Evolutionary conservation across 2,113 vertebrate genomes (phyloP).

Genomic region (Anser cygnoides): DNA sequence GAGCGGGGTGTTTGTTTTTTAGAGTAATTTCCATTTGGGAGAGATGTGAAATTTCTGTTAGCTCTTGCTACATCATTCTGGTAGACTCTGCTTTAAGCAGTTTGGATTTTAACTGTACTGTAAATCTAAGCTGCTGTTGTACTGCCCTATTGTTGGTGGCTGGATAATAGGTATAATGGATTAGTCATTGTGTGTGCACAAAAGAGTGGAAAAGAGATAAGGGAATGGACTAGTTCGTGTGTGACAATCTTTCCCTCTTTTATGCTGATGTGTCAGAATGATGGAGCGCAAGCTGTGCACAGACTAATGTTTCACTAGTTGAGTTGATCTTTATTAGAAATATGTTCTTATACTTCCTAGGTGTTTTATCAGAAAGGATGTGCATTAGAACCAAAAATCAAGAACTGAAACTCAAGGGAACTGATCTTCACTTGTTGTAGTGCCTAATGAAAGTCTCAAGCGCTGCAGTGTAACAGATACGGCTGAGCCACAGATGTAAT

Average conservation of each 20-base stretch:
- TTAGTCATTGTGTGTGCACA: background rate
- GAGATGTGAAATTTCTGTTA: background rate
- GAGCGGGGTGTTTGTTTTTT: background rate
- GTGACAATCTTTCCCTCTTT: background rate
- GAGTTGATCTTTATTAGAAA: background rate
- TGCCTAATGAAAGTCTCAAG: background rate
- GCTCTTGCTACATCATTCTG: background rate
- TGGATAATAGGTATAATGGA: background rate
- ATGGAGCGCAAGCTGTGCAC: background rate
- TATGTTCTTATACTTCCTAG: background rate
- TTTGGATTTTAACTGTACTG: background rate
- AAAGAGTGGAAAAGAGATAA: background rate
- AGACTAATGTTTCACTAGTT: background rate
- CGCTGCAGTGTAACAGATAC: background rate
- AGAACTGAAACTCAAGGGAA: background rate
- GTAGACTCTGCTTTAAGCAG: background rate
- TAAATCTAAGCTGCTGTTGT: background rate
- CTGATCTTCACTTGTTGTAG: background rate
- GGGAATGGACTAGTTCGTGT: background rate
- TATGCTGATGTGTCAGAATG: background rate
- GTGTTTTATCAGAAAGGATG: background rate
- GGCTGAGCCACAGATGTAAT: background rate
- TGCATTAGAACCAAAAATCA: background rate
- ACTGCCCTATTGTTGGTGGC: background rate
- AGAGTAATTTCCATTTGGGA: background rate